Percentiles rank a stretch among this genome's conserved stretches.
These are phyloP conservation scores for Drosophila repletoides DNA, from an alignment of 1,140 invertebrate species.

Conservation along the genomic window DNA sequence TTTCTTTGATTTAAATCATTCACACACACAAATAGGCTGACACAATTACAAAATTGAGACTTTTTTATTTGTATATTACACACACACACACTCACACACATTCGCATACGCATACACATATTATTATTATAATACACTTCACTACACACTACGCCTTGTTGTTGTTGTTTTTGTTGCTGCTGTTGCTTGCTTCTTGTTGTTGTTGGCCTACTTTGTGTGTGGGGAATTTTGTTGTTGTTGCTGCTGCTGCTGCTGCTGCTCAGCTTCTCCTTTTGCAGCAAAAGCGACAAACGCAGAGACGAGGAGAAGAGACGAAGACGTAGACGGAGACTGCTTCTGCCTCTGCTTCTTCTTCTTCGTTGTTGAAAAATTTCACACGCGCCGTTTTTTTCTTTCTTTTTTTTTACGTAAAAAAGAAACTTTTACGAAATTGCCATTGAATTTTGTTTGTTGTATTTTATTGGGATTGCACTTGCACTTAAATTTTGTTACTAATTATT, in stretches of 20 bases:
- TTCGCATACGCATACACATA: not conserved
- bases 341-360: slow-evolving; percentile 29
- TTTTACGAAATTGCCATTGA: slow-evolving; percentile 53
- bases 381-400: slow-evolving; percentile 63
- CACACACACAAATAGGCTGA: slow-evolving; percentile 48
- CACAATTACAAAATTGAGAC: slow-evolving; percentile 60
- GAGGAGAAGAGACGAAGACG: slow-evolving; percentile 23
- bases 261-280: slow-evolving; percentile 62
- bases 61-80: slow-evolving; percentile 39
- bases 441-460: too few species aligned
- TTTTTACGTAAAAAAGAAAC: slow-evolving; percentile 70
- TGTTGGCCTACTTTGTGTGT: slow-evolving; percentile 75
- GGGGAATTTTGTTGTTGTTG: slow-evolving; percentile 60
- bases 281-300: too few species aligned
- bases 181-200: slow-evolving; percentile 59
- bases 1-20: slow-evolving; percentile 67
- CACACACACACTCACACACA: slow-evolving; percentile 2
- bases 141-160: slow-evolving; percentile 42
- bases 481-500: slow-evolving; percentile 29
- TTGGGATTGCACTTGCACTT: slow-evolving; percentile 59
- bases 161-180: slow-evolving; percentile 47
- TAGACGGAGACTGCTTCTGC: slow-evolving; percentile 23
- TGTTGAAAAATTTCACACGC: slow-evolving; percentile 77
- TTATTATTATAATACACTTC: slow-evolving; percentile 48
- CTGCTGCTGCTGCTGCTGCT: slow-evolving; percentile 48